Percentiles rank a stretch among this genome's conserved stretches.
Evolutionary conservation across 2,113 vertebrate genomes (phyloP).

Genomic region (Danionella cerebrum): DNA sequence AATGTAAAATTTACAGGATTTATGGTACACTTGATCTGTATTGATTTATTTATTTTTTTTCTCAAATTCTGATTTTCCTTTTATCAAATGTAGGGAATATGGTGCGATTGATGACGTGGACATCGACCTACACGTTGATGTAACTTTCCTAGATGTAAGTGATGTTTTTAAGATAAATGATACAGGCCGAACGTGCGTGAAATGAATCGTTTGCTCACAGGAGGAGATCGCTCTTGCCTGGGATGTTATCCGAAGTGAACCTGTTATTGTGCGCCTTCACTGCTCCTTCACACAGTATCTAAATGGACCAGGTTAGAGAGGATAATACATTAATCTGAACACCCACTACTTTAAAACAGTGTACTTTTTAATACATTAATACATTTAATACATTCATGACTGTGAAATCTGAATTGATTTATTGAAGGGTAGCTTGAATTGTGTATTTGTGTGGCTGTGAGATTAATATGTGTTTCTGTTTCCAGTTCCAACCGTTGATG

Average conservation of each 20-base stretch:
- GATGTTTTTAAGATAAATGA: background rate
- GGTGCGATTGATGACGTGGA: slow-evolving; percentile 91
- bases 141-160: slow-evolving; percentile 90
- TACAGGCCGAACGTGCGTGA: background rate
- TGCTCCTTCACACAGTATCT: slow-evolving; percentile 87
- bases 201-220: slow-evolving; percentile 49
- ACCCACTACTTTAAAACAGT: too few species aligned
- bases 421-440: too few species aligned
- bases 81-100: slow-evolving; percentile 73
- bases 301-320: slow-evolving; percentile 80
- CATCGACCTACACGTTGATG: slow-evolving; percentile 86
- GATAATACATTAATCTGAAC: too few species aligned
- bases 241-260: slow-evolving; percentile 83
- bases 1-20: too few species aligned
- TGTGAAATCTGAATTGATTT: too few species aligned
- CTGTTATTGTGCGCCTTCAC: slow-evolving; percentile 81
- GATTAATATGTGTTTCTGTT: background rate
- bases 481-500: slow-evolving; percentile 80
- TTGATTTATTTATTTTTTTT: too few species aligned
- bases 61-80: background rate
- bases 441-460: background rate
- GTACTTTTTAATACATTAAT: too few species aligned
- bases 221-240: slow-evolving; percentile 88
- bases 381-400: too few species aligned
- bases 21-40: too few species aligned